Evolutionary conservation across 2,888 invertebrate species (phyloP).

Genomic region (Pachliopta kotzebuea): DNA sequence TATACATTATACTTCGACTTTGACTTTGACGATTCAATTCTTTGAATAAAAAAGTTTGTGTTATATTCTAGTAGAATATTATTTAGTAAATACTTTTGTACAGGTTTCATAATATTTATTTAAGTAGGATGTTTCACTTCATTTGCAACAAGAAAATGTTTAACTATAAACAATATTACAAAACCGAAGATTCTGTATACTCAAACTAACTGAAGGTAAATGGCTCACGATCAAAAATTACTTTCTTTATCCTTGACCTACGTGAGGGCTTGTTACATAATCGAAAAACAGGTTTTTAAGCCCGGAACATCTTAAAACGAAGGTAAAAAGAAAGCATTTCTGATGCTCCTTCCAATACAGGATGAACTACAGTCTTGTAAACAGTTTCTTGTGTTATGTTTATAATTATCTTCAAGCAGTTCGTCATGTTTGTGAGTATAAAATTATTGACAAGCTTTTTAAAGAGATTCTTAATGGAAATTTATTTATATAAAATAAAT

Average conservation of each 20-base stretch:
- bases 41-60: no score
- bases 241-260: conserved; percentile 22
- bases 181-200: no score
- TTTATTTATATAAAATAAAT: background rate
- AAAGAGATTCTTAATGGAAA: background rate
- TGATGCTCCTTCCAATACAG: conserved; percentile 33
- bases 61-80: no score
- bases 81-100: no score
- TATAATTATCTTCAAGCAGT: background rate
- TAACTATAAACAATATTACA: no score
- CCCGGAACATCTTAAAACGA: conserved; percentile 11
- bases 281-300: conserved; percentile 15
- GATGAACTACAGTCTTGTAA: conserved; percentile 1
- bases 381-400: conserved; percentile 11
- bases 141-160: no score
- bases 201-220: background rate
- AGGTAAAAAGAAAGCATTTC: conserved; percentile 50
- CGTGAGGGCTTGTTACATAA: conserved; percentile 10
- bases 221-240: background rate
- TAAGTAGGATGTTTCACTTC: no score
- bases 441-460: background rate
- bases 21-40: no score
- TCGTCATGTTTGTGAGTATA: conserved; percentile 20
- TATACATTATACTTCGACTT: no score
- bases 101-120: no score